Evolutionary conservation across 2,888 invertebrate species (phyloP), one percentile per base, ranked within the genome.

Genomic region (Gymnosoma rotundatum): DNA sequence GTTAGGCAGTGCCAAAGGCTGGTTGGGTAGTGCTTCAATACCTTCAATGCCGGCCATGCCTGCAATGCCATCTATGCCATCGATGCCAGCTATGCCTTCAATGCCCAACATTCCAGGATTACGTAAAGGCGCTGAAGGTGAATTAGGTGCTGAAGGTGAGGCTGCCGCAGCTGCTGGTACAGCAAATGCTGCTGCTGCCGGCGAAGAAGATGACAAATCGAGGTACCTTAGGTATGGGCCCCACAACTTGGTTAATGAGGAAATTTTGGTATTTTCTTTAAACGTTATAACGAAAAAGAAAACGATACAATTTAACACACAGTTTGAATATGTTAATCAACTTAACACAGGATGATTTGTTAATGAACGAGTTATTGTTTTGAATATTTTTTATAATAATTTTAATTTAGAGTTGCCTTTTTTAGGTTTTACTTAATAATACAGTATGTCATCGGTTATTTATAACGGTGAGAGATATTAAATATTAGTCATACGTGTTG

Each of bases 1-100:
- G 94, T 94, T 97, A 90, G 96, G 96, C 88, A 97, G 96, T 89
- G 97, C 97, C 81, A 97, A 97, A 93, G 97, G 96, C 58, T 97
- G 97, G 95, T 94, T 97, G 79, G 95, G 96, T 64, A 91, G 90
- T 87, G 92, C 92, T 70, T 92, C 92, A 72, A 92, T 92, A 88
- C 92, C 92, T 83, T 91, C 92, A 61, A 92, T 92, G 91, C 91
- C 91, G 88, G 88, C 92, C 60, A 92, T 92, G 92, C 92, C 92
- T 83, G 89, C 92, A 87, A 92, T 92, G 92, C 89, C 91, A 72
- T 90, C 90, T 88, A 90, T 90, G 86, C 92, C 92, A 87, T 87
- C 90, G 50, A 91, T 91, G 89, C 90, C 90, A 87, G 90, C 92
- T 72, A 92, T 92, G 90, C 92, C 92, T 87, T 91, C 92, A 79